Evolutionary conservation across 1,140 invertebrate genomes (phyloP), one percentile per base, ranked within the genome.

Genomic region (Propsilocerus akamusi): DNA sequence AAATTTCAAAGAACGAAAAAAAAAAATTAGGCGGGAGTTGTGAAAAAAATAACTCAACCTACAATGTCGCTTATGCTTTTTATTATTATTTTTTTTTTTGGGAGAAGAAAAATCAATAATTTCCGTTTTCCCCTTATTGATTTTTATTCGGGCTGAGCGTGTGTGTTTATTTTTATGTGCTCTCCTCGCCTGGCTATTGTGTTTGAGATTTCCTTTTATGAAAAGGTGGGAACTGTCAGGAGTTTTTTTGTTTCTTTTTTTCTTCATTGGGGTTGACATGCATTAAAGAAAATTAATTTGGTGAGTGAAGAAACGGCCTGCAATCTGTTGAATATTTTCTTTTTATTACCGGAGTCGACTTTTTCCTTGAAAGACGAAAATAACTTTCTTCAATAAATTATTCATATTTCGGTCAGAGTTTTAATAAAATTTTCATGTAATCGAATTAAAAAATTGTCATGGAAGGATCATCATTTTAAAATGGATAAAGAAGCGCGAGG

Each of bases 21-120:
- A 17, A 41, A 41, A 37, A 41, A 41, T 41, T 41, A 41, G 34
- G 34, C 34, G 34, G 34, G 34, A 41, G 34, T 20, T 20, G 34
- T 20, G 22, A 41, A 20, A 7, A 30, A 30, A 41, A 8, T 41
- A 17, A 41, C 34, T 41, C 34, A 41, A 41, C 17, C 34, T 17
- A n/a, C 14, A 20, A 4, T 41, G 32, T 14, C n/a, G n/a, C n/a
- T n/a, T n/a, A n/a, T n/a, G n/a, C n/a, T n/a, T n/a, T n/a, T n/a
- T n/a, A n/a, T n/a, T n/a, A n/a, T n/a, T n/a, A n/a, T n/a, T n/a
- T n/a, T n/a, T n/a, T n/a, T n/a, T n/a, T n/a, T n/a, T n/a, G 34
- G 14, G 14, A 41, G 10, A 10, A 41, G 34, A 20, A 41, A 41
- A 41, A 41, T 41, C 34, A 41, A 41, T 41, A 41, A 41, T 20